Evolutionary conservation across 2,797 vertebrate species (phyloP).

Genomic region (Tadarida brasiliensis): DNA sequence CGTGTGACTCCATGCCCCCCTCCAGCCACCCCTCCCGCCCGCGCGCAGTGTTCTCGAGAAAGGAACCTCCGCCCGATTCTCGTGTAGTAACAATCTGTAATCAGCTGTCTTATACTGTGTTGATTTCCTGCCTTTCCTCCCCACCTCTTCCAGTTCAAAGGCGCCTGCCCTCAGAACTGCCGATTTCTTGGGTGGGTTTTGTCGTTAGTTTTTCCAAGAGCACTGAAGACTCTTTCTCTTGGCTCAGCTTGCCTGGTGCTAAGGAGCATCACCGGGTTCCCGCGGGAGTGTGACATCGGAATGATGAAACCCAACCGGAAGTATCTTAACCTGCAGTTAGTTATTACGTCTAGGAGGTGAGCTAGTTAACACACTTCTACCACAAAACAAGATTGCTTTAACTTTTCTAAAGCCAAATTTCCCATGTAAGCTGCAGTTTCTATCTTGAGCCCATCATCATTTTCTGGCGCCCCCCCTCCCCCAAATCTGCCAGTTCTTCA

Average conservation of each 20-base stretch:
- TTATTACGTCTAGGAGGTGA: conserved; percentile 81
- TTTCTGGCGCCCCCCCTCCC: conserved; percentile 71
- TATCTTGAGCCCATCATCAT: conserved; percentile 84
- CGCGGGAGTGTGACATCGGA: conserved; percentile 65
- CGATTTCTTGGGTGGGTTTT: conserved; percentile 76
- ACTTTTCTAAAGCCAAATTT: conserved; percentile 88
- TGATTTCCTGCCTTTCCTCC: conserved; percentile 84
- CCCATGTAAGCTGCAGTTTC: conserved; percentile 86
- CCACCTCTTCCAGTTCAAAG: conserved; percentile 81
- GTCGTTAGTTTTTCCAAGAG: conserved; percentile 54
- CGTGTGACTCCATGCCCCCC: conserved; percentile 88
- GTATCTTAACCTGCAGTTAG: conserved; percentile 82
- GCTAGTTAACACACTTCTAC: conserved; percentile 87
- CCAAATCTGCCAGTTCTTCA: conserved; percentile 79
- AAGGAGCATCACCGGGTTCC: conserved; percentile 79
- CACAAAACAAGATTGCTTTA: conserved; percentile 88
- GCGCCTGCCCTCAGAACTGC: conserved; percentile 79
- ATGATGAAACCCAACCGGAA: conserved; percentile 78
- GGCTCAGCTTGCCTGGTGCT: conserved; percentile 79
- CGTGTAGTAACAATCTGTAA: conserved; percentile 86
- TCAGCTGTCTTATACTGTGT: conserved; percentile 92
- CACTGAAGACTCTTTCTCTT: conserved; percentile 80
- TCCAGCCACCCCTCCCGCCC: neutral
- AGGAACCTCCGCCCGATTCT: conserved; percentile 85
- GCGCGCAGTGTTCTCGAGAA: conserved; percentile 84